Evolutionary conservation across 2,113 vertebrate species (phyloP).

Genomic region (Todiramphus saurophagus): DNA sequence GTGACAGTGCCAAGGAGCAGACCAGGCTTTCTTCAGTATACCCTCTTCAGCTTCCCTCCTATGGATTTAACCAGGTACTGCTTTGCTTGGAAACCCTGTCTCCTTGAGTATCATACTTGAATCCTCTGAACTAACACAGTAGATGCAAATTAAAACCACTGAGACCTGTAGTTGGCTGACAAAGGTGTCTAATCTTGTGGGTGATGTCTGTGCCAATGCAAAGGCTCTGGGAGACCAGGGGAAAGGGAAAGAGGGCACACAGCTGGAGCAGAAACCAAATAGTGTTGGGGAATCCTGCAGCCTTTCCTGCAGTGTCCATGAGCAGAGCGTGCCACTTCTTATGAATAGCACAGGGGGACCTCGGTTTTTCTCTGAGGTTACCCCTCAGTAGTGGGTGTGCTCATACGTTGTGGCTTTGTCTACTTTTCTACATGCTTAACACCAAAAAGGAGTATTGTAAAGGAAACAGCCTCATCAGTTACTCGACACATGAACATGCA

Average conservation of each 20-base stretch:
- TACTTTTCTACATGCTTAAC: too few species aligned
- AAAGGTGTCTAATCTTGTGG: rapidly evolving
- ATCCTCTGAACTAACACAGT: neutral
- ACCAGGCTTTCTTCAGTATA: neutral
- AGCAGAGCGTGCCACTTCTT: rapidly evolving
- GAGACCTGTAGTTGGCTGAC: neutral
- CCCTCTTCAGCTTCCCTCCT: neutral
- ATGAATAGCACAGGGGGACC: neutral
- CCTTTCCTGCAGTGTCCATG: neutral
- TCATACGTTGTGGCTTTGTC: neutral
- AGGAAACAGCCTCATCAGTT: neutral
- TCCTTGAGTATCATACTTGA: neutral
- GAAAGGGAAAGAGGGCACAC: neutral
- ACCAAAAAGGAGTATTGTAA: neutral
- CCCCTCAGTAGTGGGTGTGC: neutral
- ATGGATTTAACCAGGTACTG: neutral
- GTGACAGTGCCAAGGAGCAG: neutral
- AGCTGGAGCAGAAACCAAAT: neutral
- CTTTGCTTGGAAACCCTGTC: neutral
- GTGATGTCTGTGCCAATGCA: neutral
- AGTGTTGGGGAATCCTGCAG: neutral
- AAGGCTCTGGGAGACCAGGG: neutral
- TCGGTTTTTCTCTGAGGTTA: neutral
- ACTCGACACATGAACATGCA: neutral
- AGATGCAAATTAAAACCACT: neutral